phyloP scores from a whole-genome alignment of 2,797 vertebrate genomes.

The Kryptopterus vitreolus region DNA sequence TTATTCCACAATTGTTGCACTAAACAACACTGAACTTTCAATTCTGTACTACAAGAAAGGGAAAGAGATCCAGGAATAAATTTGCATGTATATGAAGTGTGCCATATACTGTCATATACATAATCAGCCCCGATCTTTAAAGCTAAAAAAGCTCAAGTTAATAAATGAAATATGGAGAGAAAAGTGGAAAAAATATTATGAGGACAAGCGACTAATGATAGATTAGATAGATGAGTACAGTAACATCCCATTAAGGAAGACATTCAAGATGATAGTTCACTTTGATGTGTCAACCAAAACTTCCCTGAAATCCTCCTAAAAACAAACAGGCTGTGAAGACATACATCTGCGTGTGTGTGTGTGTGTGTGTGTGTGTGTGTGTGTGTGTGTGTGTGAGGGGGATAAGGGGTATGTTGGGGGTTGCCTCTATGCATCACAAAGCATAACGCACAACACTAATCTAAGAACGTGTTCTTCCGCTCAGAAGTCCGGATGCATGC shows the following conservation, averaged over 20 bases:
- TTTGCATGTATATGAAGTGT: not conserved
- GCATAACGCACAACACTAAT: slow-evolving; percentile 61
- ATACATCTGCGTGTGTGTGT: slow-evolving; percentile 42
- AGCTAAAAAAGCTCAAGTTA: not conserved
- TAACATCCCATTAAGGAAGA: slow-evolving; percentile 39
- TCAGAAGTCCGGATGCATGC: slow-evolving; percentile 41
- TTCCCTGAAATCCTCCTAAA: slow-evolving; percentile 46
- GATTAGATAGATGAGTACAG: slow-evolving; percentile 44
- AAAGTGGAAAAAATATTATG: slow-evolving; percentile 6
- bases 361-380: slow-evolving; percentile 55
- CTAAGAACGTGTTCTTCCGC: slow-evolving; percentile 53
- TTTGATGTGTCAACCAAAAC: slow-evolving; percentile 52
- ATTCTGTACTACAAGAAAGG: not conserved
- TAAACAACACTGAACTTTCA: not conserved
- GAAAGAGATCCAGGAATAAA: too few relatives aligned
- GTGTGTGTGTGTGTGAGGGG: slow-evolving; percentile 32
- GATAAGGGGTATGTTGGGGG: slow-evolving; percentile 38
- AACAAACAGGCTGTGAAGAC: slow-evolving; percentile 34
- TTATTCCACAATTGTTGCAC: not conserved
- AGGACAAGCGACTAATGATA: slow-evolving; percentile 8
- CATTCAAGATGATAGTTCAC: slow-evolving; percentile 32
- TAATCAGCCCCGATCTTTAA: not conserved
- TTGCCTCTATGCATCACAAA: slow-evolving; percentile 57
- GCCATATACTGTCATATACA: not conserved
- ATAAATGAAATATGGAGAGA: not conserved